phyloP scores from a whole-genome alignment of 1,140 invertebrate species.

The Lucilia sericata region DNA sequence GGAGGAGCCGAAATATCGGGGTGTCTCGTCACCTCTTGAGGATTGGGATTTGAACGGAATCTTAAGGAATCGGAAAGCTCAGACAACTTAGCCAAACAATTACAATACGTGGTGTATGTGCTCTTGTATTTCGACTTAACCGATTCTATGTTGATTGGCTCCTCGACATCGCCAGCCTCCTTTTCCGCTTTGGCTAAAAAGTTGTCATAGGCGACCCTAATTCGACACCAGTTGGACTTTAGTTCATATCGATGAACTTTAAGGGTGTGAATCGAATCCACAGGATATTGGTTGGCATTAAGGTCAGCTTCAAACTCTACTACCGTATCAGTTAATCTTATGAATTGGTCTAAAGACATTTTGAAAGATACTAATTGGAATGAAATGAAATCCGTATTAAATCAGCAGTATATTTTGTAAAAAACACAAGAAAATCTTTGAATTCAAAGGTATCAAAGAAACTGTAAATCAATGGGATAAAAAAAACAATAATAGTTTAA shows the following conservation, averaged over 20 bases:
- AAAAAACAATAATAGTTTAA: too few relatives aligned
- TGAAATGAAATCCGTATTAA: too few relatives aligned
- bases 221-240: not conserved
- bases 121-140: not conserved
- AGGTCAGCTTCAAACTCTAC: not conserved
- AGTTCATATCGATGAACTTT: not conserved
- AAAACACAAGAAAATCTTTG: too few relatives aligned
- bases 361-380: not conserved
- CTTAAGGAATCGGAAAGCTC: too few relatives aligned
- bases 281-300: not conserved
- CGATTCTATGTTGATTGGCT: not conserved
- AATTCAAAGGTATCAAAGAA: too few relatives aligned
- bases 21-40: too few relatives aligned
- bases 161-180: not conserved
- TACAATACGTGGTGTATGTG: not conserved
- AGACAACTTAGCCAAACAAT: too few relatives aligned
- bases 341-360: conserved; percentile 8
- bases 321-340: not conserved
- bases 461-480: too few relatives aligned
- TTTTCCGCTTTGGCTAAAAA: not conserved
- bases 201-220: not conserved
- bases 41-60: too few relatives aligned
- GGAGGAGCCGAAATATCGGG: not conserved
- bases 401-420: too few relatives aligned
- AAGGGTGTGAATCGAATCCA: not conserved